Conservation (phyloP, 2,888 invertebrate genomes). For the Nebria brevicollis region DNA sequence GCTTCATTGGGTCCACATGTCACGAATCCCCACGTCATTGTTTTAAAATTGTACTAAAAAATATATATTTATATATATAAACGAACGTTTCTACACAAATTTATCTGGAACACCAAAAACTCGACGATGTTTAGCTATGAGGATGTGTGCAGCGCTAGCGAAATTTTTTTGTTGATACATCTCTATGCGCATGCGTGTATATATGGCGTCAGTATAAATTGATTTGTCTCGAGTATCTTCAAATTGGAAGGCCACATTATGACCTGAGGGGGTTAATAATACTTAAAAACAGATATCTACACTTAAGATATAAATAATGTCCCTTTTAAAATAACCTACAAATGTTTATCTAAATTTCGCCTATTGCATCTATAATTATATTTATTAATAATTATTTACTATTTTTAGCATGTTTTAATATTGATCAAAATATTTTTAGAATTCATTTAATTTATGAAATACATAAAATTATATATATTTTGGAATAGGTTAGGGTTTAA, state of each 20-base stretch:
- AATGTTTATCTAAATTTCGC: not conserved
- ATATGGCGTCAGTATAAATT: slow-evolving; percentile 40
- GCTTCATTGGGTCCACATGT: slow-evolving; percentile 96
- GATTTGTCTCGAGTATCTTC: slow-evolving; percentile 36
- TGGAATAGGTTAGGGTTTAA: not conserved
- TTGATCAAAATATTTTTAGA: too few relatives aligned
- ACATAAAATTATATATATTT: not conserved
- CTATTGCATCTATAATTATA: not conserved
- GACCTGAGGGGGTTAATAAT: slow-evolving; percentile 29
- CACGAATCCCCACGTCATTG: slow-evolving; percentile 77
- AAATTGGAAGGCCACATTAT: slow-evolving; percentile 32
- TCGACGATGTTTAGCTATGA: not conserved
- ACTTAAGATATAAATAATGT: not conserved
- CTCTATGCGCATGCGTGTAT: slow-evolving; percentile 23
- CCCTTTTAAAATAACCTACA: not conserved
- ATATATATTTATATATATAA: not conserved
- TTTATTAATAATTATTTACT: not conserved
- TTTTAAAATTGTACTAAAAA: slow-evolving; percentile 22
- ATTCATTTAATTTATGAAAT: too few relatives aligned
- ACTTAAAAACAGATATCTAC: slow-evolving; percentile 3
- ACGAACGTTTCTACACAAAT: slow-evolving; percentile 5
- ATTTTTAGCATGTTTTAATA: too few relatives aligned
- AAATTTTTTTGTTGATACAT: slow-evolving; percentile 9
- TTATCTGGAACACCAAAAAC: slow-evolving; percentile 22
- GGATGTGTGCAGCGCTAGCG: slow-evolving; percentile 3